Evolutionary conservation across 2,888 invertebrate species (phyloP).

Genomic region (Ophion slaviceki): DNA sequence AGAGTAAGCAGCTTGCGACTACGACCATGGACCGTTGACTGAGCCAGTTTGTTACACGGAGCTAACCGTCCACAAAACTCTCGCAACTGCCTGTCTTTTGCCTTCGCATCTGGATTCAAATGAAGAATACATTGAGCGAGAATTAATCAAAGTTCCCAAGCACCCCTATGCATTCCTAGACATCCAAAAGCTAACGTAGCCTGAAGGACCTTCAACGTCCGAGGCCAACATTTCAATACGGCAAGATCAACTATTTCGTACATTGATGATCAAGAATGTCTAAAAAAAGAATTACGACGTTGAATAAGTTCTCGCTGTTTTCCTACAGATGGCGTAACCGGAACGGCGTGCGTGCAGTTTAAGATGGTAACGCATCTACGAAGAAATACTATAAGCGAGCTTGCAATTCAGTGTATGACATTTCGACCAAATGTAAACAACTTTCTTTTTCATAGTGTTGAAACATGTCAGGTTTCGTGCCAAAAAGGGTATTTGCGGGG

Average conservation of each 20-base stretch:
- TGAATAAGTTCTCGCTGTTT: no score
- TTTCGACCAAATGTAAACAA: no score
- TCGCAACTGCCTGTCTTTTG: conserved; percentile 5
- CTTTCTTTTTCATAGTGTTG: no score
- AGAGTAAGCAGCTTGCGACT: conserved; percentile 69
- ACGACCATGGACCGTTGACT: conserved; percentile 37
- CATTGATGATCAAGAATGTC: no score
- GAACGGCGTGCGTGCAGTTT: no score
- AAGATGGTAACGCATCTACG: no score
- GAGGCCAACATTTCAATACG: not conserved
- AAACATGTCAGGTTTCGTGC: no score
- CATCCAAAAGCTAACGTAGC: not conserved
- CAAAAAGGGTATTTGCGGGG: no score
- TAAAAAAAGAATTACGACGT: no score
- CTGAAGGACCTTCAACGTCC: not conserved
- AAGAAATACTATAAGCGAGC: no score
- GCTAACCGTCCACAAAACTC: conserved; percentile 21
- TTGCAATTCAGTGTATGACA: no score
- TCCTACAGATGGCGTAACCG: no score
- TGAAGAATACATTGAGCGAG: not conserved
- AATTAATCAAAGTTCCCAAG: not conserved
- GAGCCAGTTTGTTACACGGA: conserved; percentile 4
- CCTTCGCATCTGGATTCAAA: not conserved
- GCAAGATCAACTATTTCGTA: not conserved
- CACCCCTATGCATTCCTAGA: not conserved